phyloP scores from a whole-genome alignment of 2,888 invertebrate species.

The Corbicula japonica region DNA sequence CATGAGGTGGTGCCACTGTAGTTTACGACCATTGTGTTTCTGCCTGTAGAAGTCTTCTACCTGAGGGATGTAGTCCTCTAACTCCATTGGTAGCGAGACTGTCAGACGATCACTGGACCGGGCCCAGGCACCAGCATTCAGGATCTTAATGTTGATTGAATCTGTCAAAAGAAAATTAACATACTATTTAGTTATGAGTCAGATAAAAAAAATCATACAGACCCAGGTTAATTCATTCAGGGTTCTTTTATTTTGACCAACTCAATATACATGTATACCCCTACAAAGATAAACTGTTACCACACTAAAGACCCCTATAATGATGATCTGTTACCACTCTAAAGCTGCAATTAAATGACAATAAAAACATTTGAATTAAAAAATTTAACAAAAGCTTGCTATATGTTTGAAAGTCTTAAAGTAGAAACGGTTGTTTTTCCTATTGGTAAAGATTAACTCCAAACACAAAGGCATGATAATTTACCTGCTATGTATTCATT shows the following conservation, averaged over 20 bases:
- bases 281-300: too few relatives aligned
- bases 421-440: not conserved
- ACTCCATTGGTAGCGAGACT: slow-evolving; percentile 97
- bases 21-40: slow-evolving; percentile 98
- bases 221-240: too few relatives aligned
- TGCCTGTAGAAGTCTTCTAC: slow-evolving; percentile 99
- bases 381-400: not conserved
- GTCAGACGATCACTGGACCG: slow-evolving; percentile 96
- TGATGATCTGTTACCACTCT: too few relatives aligned
- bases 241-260: too few relatives aligned
- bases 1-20: slow-evolving; percentile 99
- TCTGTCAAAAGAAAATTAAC: too few relatives aligned
- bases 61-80: slow-evolving; percentile 99
- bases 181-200: too few relatives aligned
- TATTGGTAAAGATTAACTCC: not conserved
- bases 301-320: too few relatives aligned
- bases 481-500: slow-evolving; percentile 89
- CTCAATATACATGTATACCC: too few relatives aligned
- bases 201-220: too few relatives aligned
- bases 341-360: too few relatives aligned
- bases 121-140: slow-evolving; percentile 99
- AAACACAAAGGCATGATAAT: not conserved
- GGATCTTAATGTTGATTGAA: slow-evolving; percentile 98
- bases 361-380: too few relatives aligned
- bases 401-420: not conserved